Conservation (phyloP, 2,888 invertebrate genomes). For the Phorcus lineatus region DNA sequence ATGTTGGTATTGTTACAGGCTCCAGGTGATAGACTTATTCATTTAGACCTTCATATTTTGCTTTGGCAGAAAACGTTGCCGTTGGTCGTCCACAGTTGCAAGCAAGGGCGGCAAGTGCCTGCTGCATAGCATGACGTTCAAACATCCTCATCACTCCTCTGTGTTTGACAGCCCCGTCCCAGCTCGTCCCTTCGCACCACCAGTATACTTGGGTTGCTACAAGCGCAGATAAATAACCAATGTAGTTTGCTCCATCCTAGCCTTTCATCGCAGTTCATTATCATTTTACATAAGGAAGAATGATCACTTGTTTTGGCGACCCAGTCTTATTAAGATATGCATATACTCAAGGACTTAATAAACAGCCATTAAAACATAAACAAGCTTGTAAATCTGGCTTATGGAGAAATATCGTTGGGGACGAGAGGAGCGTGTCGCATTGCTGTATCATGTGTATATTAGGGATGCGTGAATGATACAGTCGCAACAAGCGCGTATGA, state of each 20-base stretch:
- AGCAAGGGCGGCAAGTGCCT: too few relatives aligned
- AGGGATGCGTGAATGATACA: background rate
- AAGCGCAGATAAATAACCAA: background rate
- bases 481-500: background rate
- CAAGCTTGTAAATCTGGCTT: background rate
- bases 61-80: too few relatives aligned
- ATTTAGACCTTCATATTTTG: too few relatives aligned
- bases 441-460: too few relatives aligned
- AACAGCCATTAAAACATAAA: background rate
- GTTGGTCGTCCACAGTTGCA: too few relatives aligned
- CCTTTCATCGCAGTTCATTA: background rate
- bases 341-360: background rate
- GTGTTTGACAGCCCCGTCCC: background rate
- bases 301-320: background rate
- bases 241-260: background rate
- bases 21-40: too few relatives aligned
- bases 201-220: background rate
- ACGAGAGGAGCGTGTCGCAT: background rate
- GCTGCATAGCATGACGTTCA: background rate
- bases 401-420: background rate
- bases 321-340: background rate
- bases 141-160: constrained; percentile 16
- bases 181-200: background rate
- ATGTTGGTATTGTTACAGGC: too few relatives aligned
- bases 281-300: background rate